These are phyloP conservation scores for Clusia tigrina DNA, from an alignment of 2,888 invertebrate genomes.

Conservation along the genomic window DNA sequence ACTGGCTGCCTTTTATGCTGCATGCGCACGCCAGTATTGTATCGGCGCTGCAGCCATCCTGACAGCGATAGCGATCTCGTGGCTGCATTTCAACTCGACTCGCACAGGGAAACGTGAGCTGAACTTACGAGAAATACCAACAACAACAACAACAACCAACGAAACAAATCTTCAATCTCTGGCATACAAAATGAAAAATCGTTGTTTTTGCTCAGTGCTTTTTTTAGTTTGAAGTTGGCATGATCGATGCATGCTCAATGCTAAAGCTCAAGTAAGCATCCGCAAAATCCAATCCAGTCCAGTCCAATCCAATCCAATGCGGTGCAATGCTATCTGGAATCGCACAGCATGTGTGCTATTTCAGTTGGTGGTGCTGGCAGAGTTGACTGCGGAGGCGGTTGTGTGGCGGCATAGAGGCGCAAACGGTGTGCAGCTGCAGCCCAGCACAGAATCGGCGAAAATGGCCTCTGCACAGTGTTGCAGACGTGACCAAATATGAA, in stretches of 20 bases:
- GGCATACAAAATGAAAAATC: conserved; percentile 36
- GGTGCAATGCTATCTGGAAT: too few relatives aligned
- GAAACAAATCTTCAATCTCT: conserved; percentile 21
- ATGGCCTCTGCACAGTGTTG: not conserved
- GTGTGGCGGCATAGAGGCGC: too few relatives aligned
- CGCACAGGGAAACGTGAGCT: conserved; percentile 21
- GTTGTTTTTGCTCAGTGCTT: conserved; percentile 17
- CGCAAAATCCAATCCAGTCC: conserved; percentile 1
- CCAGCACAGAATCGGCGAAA: not conserved
- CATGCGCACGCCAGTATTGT: too few relatives aligned
- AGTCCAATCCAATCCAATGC: too few relatives aligned
- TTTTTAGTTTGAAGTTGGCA: conserved; percentile 17
- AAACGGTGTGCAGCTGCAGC: conserved; percentile 3
- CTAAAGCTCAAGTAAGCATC: not conserved
- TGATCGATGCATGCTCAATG: conserved; percentile 5
- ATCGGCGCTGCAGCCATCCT: conserved; percentile 22
- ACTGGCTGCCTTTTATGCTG: not conserved
- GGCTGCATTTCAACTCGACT: too few relatives aligned
- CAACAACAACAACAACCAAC: not conserved
- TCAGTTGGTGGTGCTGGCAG: not conserved
- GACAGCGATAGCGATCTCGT: conserved; percentile 28
- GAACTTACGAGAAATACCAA: conserved; percentile 5
- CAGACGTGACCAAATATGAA: too few relatives aligned
- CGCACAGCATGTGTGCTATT: conserved; percentile 3
- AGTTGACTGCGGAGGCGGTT: not conserved